phyloP scores from a whole-genome alignment of 2,888 invertebrate species.

The Spialia ferax region DNA sequence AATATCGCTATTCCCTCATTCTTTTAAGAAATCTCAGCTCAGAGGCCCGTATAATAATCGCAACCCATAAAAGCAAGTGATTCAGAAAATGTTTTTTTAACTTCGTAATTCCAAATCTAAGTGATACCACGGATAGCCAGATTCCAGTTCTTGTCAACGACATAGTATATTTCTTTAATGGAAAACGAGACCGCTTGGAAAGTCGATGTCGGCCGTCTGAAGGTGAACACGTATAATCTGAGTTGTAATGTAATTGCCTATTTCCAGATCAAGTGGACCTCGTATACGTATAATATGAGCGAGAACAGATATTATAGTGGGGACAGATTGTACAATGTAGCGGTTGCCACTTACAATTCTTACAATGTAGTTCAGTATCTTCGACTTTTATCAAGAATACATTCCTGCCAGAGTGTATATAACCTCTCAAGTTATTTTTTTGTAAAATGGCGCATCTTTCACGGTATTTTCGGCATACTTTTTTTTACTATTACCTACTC shows the following conservation, averaged over 20 bases:
- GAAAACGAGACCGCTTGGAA: conserved; percentile 58
- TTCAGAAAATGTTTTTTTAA: too few relatives aligned
- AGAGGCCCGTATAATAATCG: too few relatives aligned
- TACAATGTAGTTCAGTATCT: background rate
- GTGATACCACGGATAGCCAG: background rate
- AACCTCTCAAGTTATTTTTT: too few relatives aligned
- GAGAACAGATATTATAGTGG: background rate
- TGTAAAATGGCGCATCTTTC: too few relatives aligned
- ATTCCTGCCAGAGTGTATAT: too few relatives aligned
- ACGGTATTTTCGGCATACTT: too few relatives aligned
- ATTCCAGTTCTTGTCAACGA: background rate
- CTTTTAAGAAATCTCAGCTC: too few relatives aligned
- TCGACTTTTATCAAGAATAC: too few relatives aligned
- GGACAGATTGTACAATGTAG: background rate
- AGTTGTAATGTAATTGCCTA: conserved; percentile 41
- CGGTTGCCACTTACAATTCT: background rate
- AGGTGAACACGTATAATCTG: conserved; percentile 51
- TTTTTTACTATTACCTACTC: too few relatives aligned
- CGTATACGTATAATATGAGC: conserved; percentile 13
- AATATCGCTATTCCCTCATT: too few relatives aligned
- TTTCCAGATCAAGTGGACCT: conserved; percentile 35
- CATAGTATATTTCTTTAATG: conserved; percentile 47
- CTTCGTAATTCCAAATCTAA: background rate
- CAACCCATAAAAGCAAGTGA: too few relatives aligned
- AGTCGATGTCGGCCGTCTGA: conserved; percentile 48